Percentiles rank a stretch among this genome's conserved stretches.
These are phyloP conservation scores for Sinocyclocheilus grahami DNA, from an alignment of 2,113 vertebrate species.

Conservation along the genomic window DNA sequence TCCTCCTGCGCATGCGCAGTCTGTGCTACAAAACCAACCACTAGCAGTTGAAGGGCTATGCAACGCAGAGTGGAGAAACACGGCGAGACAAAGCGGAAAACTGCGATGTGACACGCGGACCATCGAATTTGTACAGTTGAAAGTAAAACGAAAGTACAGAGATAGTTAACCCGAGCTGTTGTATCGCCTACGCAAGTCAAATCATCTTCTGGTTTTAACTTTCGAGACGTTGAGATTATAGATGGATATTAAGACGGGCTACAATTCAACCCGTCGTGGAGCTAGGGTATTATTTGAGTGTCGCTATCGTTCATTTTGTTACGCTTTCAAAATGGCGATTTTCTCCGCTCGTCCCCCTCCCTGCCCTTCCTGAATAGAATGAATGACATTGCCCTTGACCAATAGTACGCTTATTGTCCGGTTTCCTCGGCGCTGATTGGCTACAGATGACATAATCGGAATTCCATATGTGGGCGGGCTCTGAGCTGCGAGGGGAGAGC, in stretches of 20 bases:
- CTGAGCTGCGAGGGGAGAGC: constrained; percentile 82
- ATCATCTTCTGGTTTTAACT: constrained; percentile 24
- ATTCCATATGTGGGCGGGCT: constrained; percentile 83
- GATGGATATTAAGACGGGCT: constrained; percentile 27
- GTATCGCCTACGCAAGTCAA: background rate
- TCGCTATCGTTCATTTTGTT: constrained; percentile 32
- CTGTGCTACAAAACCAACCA: background rate
- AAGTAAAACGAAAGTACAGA: constrained; percentile 3
- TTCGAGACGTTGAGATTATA: constrained; percentile 25
- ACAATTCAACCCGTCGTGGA: constrained; percentile 21
- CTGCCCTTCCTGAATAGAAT: constrained; percentile 16
- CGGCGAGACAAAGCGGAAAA: constrained; percentile 37
- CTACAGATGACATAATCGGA: constrained; percentile 88
- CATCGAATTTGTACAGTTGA: constrained; percentile 21
- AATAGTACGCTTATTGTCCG: constrained; percentile 48
- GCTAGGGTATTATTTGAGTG: constrained; percentile 28
- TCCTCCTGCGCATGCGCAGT: constrained; percentile 72
- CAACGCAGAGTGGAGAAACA: constrained; percentile 42
- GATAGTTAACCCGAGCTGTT: constrained; percentile 9
- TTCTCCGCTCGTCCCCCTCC: constrained; percentile 30
- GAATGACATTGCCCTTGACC: constrained; percentile 46
- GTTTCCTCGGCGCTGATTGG: constrained; percentile 70
- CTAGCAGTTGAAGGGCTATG: constrained; percentile 24
- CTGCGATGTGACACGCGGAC: constrained; percentile 30
- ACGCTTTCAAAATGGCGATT: constrained; percentile 52